Conservation (phyloP, 2,888 invertebrate genomes). For the Notocelia uddmanniana region DNA sequence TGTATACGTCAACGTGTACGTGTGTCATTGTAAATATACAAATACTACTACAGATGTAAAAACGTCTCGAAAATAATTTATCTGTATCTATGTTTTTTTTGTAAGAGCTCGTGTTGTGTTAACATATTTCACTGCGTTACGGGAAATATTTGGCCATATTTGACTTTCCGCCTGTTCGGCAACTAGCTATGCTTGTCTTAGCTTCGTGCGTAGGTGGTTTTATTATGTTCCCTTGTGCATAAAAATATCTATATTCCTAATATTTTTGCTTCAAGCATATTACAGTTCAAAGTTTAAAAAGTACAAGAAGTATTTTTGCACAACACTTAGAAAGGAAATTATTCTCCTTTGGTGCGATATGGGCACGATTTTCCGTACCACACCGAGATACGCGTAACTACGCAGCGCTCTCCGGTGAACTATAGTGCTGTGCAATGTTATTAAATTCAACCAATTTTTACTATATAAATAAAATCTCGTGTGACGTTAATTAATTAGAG, state of each 20-base stretch:
- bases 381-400: not conserved
- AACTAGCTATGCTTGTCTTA: too few relatives aligned
- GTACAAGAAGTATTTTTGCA: not conserved
- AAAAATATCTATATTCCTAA: not conserved
- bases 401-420: too few relatives aligned
- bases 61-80: too few relatives aligned
- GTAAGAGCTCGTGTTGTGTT: too few relatives aligned
- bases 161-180: not conserved
- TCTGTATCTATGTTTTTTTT: too few relatives aligned
- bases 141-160: not conserved
- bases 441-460: too few relatives aligned
- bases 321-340: not conserved
- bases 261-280: not conserved
- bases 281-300: not conserved
- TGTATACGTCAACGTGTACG: too few relatives aligned
- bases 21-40: too few relatives aligned
- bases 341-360: not conserved
- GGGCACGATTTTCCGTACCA: not conserved
- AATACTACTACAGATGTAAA: too few relatives aligned
- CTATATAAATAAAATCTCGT: too few relatives aligned
- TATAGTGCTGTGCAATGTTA: not conserved
- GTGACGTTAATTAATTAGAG: too few relatives aligned
- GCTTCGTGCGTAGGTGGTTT: not conserved
- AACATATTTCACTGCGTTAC: not conserved
- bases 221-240: not conserved